Conservation (phyloP, 2,888 invertebrate genomes). For the Dyspetes luteomarginatus region DNA sequence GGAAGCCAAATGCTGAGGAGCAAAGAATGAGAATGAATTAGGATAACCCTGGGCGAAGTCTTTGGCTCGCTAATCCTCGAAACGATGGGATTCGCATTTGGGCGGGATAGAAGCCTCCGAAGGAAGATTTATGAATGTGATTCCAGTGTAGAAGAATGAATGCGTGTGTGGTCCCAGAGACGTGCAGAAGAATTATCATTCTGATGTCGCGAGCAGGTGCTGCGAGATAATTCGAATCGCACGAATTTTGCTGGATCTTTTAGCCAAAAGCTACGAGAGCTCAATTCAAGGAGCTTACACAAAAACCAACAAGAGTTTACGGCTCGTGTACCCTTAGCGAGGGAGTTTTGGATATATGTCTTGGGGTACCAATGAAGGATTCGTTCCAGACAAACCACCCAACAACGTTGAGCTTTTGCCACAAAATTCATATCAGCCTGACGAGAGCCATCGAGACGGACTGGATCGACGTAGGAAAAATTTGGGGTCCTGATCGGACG, state of each 20-base stretch:
- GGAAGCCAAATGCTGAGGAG: not conserved
- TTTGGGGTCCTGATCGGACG: constrained; percentile 65
- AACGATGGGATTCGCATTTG: constrained; percentile 29
- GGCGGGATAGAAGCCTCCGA: not conserved
- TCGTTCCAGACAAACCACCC: no score
- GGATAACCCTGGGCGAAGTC: constrained; percentile 10
- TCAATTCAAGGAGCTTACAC: constrained; percentile 8
- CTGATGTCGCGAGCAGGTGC: constrained; percentile 53
- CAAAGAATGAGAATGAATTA: constrained; percentile 1
- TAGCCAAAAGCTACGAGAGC: not conserved
- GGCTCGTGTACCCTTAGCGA: no score
- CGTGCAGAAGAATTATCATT: constrained; percentile 4
- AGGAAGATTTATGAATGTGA: constrained; percentile 44
- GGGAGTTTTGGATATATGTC: no score
- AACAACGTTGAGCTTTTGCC: no score
- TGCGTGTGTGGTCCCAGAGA: constrained; percentile 47
- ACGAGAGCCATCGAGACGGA: no score
- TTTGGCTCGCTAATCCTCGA: constrained; percentile 38
- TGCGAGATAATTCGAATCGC: constrained; percentile 32
- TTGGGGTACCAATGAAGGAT: no score
- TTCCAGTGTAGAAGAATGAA: not conserved
- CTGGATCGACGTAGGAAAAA: not conserved
- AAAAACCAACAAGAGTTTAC: no score
- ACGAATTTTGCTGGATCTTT: constrained; percentile 5
- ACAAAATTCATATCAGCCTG: no score